Base-by-base conservation (phyloP, 2,797 vertebrate genomes). In the Balearica regulorum region DNA sequence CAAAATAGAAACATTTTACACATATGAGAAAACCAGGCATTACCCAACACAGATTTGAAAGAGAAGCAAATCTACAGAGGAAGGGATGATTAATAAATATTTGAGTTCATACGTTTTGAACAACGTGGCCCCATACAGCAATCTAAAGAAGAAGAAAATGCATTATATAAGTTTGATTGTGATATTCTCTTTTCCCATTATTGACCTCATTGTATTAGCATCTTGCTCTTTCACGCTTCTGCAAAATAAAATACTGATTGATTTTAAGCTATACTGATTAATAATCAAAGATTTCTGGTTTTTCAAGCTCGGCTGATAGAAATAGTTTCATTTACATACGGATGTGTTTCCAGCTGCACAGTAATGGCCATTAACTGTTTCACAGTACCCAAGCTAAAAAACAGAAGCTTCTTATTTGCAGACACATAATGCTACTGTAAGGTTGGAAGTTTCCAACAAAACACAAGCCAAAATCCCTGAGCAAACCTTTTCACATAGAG, bases 261-360 rank as follows among this genome's bases (percentile, higher is more conserved):
- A 96, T 96, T 97, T 97, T 95, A 79, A 97, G 91, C 89, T 94
- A 91, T 53, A 87, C 87, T 93, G 93, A 94, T 90, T 88, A 94
- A 95, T 68, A 90, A 94, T 94, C 76, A 95, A 94, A 91, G 93
- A 94, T 92, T 93, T 90, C 79, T 92, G 91, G 95, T 97, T 94
- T 97, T 96, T 95, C 75, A 93, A 95, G 93, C 88, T 90, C 86
- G 91, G 84, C 54, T 96, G 93, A 96, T 96, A 94, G 93, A 96
- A 97, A 97, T 21, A 97, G 92, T 90, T 97, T 91, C 84, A 97
- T 98, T 97, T 97, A 95, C 87, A 97, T 94, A 97, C 3, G 44
- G 96, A 96, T 96, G 83, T 94, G 83, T 96, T 97, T 90, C 91
- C 94, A 95, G 92, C 84, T 97, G 94, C 91, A 96, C 70, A 96